Conservation (phyloP, 2,113 vertebrate species). For the Thunnus maccoyii region DNA sequence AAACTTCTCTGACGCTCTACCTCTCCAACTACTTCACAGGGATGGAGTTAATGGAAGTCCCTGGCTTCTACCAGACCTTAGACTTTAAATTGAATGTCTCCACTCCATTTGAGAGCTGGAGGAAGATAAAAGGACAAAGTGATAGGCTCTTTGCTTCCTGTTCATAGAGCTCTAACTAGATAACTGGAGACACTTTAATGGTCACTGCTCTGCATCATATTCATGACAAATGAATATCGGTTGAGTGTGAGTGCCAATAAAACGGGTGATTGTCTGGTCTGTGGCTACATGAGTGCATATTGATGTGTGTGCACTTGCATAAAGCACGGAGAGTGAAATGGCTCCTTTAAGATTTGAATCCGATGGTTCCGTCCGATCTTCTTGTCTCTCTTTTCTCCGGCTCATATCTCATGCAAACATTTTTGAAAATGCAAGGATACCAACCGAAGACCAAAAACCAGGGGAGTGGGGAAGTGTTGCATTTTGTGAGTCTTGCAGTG, state of each 20-base stretch:
- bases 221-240: constrained; percentile 52
- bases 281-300: not conserved
- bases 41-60: constrained; percentile 74
- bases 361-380: constrained; percentile 7
- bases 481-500: constrained; percentile 17
- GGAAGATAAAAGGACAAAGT: constrained; percentile 70
- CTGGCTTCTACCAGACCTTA: constrained; percentile 61
- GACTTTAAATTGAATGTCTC: constrained; percentile 77
- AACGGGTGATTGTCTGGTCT: constrained; percentile 30
- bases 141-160: constrained; percentile 63
- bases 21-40: constrained; percentile 62
- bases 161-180: constrained; percentile 62
- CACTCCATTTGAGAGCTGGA: constrained; percentile 73
- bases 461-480: not conserved
- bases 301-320: constrained; percentile 22
- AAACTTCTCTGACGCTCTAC: constrained; percentile 70
- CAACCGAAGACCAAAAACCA: not conserved
- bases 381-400: not conserved
- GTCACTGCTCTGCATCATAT: constrained; percentile 60
- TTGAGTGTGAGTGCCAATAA: constrained; percentile 37
- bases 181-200: constrained; percentile 60
- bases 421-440: constrained; percentile 6
- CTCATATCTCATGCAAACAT: constrained; percentile 11
- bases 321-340: constrained; percentile 17
- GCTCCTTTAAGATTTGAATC: constrained; percentile 34